Evolutionary conservation across 2,113 vertebrate genomes (phyloP), one percentile per base, ranked within the genome.

Genomic region (Seriola rivoliana): DNA sequence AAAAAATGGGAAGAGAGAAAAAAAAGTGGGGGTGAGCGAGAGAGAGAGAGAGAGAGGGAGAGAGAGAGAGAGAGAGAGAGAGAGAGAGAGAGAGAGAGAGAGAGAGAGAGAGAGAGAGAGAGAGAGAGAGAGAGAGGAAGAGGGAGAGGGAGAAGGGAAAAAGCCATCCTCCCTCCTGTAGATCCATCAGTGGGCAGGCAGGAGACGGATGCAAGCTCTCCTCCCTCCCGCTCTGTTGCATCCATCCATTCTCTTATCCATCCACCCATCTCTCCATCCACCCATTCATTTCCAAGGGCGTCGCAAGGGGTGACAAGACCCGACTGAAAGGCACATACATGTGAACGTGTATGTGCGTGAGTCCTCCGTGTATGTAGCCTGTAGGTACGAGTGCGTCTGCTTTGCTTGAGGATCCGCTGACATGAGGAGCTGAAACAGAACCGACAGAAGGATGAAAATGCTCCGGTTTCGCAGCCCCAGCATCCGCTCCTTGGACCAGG

Each of bases 401-500:
- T 89, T 66, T 78, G 78, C 44, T 36, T 32, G 87, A 80, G 84
- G 80, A 85, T 82, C 86, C 88, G 88, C 88, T 88, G 93, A 86
- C 85, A 94, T 94, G 94, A 90, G 92, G 91, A 90, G 91, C 92
- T 91, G 86, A 92, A 77, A 83, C 91, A 65, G 86, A 90, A 88
- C 77, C 79, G 85, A 91, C 81, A 94, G 93, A 94, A 95, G 93
- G 91, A 96, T 96, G 97, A 97, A 96, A 95, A 98, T 98, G 97
- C 97, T 97, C 93, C 97, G 97, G 93, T 97, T 99, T 92, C 96
- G 97, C 93, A 99, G 96, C 95, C 96, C 97, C 85, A 99, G 97
- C 95, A 93, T 97, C 93, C 96, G 93, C 93, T 99, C 97, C 60
- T 85, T 99, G 92, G 96, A 95, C 93, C 96, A 96, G 93, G 97